phyloP scores from a whole-genome alignment of 2,113 vertebrate genomes.

The Ceratotherium simum region DNA sequence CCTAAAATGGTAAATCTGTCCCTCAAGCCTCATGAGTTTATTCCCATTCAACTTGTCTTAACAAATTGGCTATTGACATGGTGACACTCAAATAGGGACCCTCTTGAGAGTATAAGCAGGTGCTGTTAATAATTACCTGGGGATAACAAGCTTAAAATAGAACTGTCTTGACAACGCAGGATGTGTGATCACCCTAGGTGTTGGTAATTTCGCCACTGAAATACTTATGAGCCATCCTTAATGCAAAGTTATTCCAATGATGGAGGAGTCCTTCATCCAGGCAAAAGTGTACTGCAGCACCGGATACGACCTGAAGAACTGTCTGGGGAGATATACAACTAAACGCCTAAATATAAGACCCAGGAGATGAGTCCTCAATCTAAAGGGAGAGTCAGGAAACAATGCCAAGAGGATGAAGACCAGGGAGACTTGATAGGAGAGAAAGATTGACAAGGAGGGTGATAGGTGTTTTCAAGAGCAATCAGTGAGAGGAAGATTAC shows the following conservation, averaged over 20 bases:
- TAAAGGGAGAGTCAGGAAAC: background rate
- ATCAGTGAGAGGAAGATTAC: background rate
- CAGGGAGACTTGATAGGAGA: background rate
- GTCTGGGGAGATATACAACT: background rate
- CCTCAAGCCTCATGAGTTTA: background rate
- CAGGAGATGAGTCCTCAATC: background rate
- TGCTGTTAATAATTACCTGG: background rate
- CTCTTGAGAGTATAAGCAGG: background rate
- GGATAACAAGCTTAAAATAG: background rate
- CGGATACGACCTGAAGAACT: background rate
- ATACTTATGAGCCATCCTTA: background rate
- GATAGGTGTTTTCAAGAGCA: background rate
- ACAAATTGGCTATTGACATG: slow-evolving; percentile 2
- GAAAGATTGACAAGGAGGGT: background rate
- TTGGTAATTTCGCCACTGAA: background rate
- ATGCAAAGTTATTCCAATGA: background rate
- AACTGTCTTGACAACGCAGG: background rate
- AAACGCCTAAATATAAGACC: background rate
- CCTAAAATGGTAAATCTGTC: background rate
- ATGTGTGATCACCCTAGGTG: background rate
- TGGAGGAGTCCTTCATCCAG: background rate
- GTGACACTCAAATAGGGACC: background rate
- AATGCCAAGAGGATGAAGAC: background rate
- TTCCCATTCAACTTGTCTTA: slow-evolving; percentile 21
- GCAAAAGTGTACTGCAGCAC: background rate